These are phyloP conservation scores for Cercopithecus mona DNA, from an alignment of 2,113 vertebrate species.

Conservation along the genomic window DNA sequence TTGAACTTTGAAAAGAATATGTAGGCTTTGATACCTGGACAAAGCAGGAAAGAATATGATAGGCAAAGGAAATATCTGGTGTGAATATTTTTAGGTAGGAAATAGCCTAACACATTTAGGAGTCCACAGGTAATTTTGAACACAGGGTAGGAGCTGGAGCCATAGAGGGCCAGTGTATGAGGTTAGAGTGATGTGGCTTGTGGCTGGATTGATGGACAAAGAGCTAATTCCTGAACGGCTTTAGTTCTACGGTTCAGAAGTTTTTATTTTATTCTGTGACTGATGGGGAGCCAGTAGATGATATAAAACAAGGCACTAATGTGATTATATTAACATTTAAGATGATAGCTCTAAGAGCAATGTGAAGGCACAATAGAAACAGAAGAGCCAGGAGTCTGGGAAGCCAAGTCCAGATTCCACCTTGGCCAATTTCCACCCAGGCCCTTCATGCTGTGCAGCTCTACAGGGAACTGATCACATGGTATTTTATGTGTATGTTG, in stretches of 20 bases:
- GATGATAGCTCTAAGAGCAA: background rate
- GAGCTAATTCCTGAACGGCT: background rate
- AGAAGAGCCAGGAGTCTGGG: background rate
- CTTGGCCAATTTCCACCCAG: background rate
- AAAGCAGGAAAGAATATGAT: background rate
- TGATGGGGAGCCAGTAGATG: background rate
- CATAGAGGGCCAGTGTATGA: background rate
- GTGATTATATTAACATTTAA: background rate
- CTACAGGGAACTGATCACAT: rapidly evolving
- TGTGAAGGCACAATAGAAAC: background rate
- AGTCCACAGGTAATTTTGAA: background rate
- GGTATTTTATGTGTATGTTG: background rate
- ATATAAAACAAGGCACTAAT: background rate
- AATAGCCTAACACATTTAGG: too few relatives aligned
- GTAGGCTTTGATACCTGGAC: background rate
- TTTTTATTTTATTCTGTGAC: background rate
- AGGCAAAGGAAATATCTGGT: background rate
- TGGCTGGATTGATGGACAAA: background rate
- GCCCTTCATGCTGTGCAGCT: rapidly evolving
- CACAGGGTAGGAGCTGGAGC: background rate
- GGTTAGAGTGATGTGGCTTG: too few relatives aligned
- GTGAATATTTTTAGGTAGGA: background rate
- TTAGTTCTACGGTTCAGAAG: background rate
- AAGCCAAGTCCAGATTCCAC: background rate
- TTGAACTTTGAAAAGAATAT: background rate